These are phyloP conservation scores for Pycnonotus jocosus DNA, from an alignment of 2,113 vertebrate species.

Conservation along the genomic window DNA sequence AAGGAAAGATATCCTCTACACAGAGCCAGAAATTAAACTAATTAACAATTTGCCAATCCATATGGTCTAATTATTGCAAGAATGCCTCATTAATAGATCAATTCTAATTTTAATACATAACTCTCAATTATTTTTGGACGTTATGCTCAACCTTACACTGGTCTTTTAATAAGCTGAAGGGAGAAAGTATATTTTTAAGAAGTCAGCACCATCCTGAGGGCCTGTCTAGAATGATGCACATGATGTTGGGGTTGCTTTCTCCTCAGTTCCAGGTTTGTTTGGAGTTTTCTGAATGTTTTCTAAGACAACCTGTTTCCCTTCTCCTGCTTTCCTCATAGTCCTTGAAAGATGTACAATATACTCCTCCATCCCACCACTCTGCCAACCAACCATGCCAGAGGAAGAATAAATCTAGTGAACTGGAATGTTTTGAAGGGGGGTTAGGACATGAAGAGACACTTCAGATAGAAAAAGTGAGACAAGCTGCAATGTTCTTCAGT, in stretches of 20 bases:
- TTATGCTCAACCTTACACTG: background rate
- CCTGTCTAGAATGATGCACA: background rate
- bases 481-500: background rate
- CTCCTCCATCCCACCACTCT: accelerated
- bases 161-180: background rate
- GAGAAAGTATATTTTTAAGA: background rate
- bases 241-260: background rate
- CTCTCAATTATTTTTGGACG: background rate
- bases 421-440: background rate
- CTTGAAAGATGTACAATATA: background rate
- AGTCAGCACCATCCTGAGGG: background rate
- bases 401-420: background rate
- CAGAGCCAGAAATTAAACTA: background rate
- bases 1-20: background rate
- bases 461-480: background rate
- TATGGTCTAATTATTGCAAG: background rate
- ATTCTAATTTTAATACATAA: background rate
- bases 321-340: background rate
- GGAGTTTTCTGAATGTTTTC: background rate
- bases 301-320: background rate
- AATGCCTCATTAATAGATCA: background rate
- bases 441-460: background rate
- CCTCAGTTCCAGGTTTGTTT: background rate
- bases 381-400: background rate
- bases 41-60: background rate